Base-by-base conservation (phyloP, 92 coral and sea anemone genomes). In the Meandrina meandrites region DNA sequence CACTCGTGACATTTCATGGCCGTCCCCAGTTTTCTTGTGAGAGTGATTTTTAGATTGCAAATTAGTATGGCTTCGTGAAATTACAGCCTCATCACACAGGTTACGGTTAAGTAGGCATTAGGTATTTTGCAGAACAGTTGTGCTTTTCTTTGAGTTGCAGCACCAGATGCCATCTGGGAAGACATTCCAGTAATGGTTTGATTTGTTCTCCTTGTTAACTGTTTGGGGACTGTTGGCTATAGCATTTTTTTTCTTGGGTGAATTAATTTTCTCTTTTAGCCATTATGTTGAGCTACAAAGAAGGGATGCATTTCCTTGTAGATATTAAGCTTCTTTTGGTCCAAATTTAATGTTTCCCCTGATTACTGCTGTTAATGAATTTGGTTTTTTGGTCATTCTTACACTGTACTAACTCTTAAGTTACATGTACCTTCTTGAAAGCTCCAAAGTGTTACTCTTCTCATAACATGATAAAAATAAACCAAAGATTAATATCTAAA, bases 81-180 rank as follows among this genome's bases (percentile, higher is more conserved):
- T 40, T 40, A 40, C 45, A 40, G 45, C 45, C 45, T 2, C 6
- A 40, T 2, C 45, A 40, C 45, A 6, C 40, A 84, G 80, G 42
- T 35, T 69, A 47, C 11, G 35, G 10, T 58, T 15, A 12, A 60
- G 51, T 50, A 62, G 82, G 58, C 7, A 8, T 62, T 18, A 74
- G 87, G 87, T 84, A 73, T 84, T 84, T 60, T 84, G 66, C 22
- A 73, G 87, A 74, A 54, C 80, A 84, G 72, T 64, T 64, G 71
- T 79, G n/a, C 69, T 78, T 77, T 78, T 60, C 12, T 53, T 86
- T 47, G 50, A 50, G 77, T 77, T 36, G 79, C 79, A 68, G 85
- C 72, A 37, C 72, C 79, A 85, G 88, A 78, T 36, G 82, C 22
- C 56, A 50, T 66, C 47, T 68, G 62, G 8, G 36, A 36, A 83